Conservation (phyloP, 1,140 invertebrate species). For the Drosophila kurseongensis region DNA sequence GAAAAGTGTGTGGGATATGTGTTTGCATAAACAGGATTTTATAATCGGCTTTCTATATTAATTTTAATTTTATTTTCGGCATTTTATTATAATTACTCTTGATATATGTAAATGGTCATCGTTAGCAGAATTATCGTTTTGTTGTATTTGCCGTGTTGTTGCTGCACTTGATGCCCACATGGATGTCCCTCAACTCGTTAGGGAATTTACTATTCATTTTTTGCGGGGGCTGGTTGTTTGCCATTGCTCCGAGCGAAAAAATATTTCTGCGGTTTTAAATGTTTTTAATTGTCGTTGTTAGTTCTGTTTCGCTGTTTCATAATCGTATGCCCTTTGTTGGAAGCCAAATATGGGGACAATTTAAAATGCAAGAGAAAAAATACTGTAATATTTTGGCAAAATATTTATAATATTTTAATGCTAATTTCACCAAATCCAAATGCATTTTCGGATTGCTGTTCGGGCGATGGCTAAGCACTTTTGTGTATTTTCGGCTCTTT, state of each 20-base stretch:
- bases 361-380: constrained; percentile 24
- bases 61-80: constrained; percentile 84
- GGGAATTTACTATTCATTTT: constrained; percentile 45
- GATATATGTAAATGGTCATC: constrained; percentile 81
- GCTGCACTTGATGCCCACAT: constrained; percentile 71
- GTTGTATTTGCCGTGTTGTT: constrained; percentile 29
- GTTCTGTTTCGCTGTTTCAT: constrained; percentile 49
- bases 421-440: constrained; percentile 76
- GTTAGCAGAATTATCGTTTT: constrained; percentile 57
- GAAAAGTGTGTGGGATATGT: constrained; percentile 7
- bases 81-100: constrained; percentile 84
- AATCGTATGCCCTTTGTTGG: constrained; percentile 64
- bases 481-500: constrained; percentile 38
- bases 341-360: constrained; percentile 33
- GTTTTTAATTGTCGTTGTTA: constrained; percentile 69
- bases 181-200: constrained; percentile 44
- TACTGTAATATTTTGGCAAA: constrained; percentile 74
- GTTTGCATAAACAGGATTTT: constrained; percentile 45
- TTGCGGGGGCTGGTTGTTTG: constrained; percentile 24
- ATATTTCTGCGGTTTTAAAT: constrained; percentile 72
- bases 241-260: constrained; percentile 11
- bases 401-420: constrained; percentile 83
- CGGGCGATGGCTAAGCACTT: constrained; percentile 39
- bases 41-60: constrained; percentile 84
- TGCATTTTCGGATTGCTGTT: constrained; percentile 26